These are phyloP conservation scores for Psittacula derbiana DNA, from an alignment of 2,797 vertebrate genomes.

Conservation along the genomic window DNA sequence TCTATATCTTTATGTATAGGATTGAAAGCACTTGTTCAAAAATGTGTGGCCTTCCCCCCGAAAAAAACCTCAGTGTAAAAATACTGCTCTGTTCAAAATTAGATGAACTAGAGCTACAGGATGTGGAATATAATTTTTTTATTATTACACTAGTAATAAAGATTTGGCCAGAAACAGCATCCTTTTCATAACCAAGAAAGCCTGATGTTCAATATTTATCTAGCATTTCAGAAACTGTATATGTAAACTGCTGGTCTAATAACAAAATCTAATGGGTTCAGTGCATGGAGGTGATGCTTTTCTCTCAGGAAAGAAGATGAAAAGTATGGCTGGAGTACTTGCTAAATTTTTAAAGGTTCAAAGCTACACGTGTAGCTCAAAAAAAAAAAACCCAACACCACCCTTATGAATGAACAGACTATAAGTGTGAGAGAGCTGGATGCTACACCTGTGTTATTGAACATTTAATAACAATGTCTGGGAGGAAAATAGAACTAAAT, in stretches of 20 bases:
- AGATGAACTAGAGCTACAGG: neutral
- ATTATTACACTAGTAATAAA: neutral
- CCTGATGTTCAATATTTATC: neutral
- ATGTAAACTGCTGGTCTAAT: neutral
- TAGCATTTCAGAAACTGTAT: neutral
- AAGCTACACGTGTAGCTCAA: neutral
- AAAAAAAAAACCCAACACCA: neutral
- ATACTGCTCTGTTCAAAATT: neutral
- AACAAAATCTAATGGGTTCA: neutral
- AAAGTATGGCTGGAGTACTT: neutral
- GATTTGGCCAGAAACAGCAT: neutral
- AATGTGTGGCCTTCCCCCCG: fast-evolving
- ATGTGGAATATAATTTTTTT: neutral
- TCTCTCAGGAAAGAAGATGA: neutral
- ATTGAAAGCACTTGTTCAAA: neutral
- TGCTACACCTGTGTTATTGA: neutral
- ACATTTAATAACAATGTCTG: neutral
- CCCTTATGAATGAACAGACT: neutral
- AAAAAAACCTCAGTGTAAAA: fast-evolving
- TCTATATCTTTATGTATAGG: neutral
- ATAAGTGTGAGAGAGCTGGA: neutral
- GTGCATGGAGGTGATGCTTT: neutral
- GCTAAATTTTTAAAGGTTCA: neutral
- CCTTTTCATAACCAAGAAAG: fast-evolving
- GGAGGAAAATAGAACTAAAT: neutral